Conservation (phyloP, 2,888 invertebrate genomes). For the Agrotis ipsilon region DNA sequence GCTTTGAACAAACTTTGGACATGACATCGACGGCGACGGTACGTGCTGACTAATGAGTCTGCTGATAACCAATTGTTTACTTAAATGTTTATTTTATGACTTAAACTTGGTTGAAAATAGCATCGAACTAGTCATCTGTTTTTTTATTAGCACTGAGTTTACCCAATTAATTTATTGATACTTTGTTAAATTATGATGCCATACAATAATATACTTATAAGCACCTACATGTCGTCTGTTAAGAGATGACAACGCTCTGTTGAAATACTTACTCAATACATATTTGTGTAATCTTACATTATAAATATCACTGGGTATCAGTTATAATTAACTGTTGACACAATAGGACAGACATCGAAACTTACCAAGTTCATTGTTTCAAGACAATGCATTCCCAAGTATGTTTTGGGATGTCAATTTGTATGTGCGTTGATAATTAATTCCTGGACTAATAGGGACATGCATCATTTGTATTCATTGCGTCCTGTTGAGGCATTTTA, state of each 20-base stretch:
- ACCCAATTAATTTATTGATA: neutral
- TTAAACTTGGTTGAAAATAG: slow-evolving; percentile 18
- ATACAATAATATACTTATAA: no score
- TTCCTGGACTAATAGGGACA: slow-evolving; percentile 69
- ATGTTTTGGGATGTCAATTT: slow-evolving; percentile 79
- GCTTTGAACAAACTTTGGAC: slow-evolving; percentile 76
- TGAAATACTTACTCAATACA: slow-evolving; percentile 9
- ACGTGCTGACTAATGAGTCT: slow-evolving; percentile 65
- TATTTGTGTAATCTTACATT: slow-evolving; percentile 16
- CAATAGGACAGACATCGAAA: slow-evolving; percentile 47
- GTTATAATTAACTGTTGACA: slow-evolving; percentile 38
- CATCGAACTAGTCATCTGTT: slow-evolving; percentile 30
- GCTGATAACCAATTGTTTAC: slow-evolving; percentile 51
- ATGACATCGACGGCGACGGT: slow-evolving; percentile 73
- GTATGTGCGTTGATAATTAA: slow-evolving; percentile 76
- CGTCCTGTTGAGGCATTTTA: slow-evolving; percentile 65
- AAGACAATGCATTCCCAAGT: slow-evolving; percentile 78
- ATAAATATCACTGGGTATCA: slow-evolving; percentile 17
- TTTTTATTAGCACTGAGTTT: slow-evolving; percentile 9
- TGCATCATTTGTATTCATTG: slow-evolving; percentile 76
- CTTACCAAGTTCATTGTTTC: slow-evolving; percentile 75
- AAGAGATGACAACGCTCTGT: slow-evolving; percentile 15
- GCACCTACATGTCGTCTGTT: neutral
- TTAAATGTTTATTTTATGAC: slow-evolving; percentile 38
- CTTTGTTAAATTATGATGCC: neutral